Conservation (phyloP, 2,888 invertebrate species). For the Andrena trimmerana region DNA sequence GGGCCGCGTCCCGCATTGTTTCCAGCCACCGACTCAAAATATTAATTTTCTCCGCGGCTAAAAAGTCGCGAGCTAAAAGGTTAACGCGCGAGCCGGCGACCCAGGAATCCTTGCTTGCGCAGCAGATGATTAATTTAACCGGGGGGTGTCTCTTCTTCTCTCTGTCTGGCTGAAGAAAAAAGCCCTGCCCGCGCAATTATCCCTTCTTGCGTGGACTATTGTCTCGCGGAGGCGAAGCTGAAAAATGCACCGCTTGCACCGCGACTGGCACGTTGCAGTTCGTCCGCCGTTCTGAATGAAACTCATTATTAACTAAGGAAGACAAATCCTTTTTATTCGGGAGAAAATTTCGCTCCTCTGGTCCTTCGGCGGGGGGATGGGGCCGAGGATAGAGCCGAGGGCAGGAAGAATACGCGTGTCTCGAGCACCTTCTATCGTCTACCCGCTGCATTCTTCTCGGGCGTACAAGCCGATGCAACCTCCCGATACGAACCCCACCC, state of each 20-base stretch:
- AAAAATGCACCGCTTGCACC: slow-evolving; percentile 65
- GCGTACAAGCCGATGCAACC: slow-evolving; percentile 8
- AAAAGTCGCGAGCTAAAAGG: slow-evolving; percentile 53
- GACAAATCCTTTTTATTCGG: slow-evolving; percentile 44
- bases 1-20: slow-evolving; percentile 28
- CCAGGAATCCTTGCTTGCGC: slow-evolving; percentile 52
- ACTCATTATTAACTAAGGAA: slow-evolving; percentile 62
- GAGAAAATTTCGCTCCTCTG: slow-evolving; percentile 27
- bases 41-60: slow-evolving; percentile 33
- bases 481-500: slow-evolving; percentile 31
- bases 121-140: slow-evolving; percentile 61
- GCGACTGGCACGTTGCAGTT: slow-evolving; percentile 48
- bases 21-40: slow-evolving; percentile 29
- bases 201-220: slow-evolving; percentile 58
- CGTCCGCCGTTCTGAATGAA: slow-evolving; percentile 57
- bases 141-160: slow-evolving; percentile 5
- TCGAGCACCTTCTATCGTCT: slow-evolving; percentile 33
- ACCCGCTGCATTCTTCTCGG: slow-evolving; percentile 32
- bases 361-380: slow-evolving; percentile 22
- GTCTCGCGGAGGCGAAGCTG: slow-evolving; percentile 58
- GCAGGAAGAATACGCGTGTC: slow-evolving; percentile 51
- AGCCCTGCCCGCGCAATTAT: slow-evolving; percentile 52
- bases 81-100: slow-evolving; percentile 9
- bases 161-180: slow-evolving; percentile 28
- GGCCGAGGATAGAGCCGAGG: slow-evolving; percentile 24